These are phyloP conservation scores for Troides oblongomaculatus DNA, from an alignment of 2,888 invertebrate genomes.

Conservation along the genomic window DNA sequence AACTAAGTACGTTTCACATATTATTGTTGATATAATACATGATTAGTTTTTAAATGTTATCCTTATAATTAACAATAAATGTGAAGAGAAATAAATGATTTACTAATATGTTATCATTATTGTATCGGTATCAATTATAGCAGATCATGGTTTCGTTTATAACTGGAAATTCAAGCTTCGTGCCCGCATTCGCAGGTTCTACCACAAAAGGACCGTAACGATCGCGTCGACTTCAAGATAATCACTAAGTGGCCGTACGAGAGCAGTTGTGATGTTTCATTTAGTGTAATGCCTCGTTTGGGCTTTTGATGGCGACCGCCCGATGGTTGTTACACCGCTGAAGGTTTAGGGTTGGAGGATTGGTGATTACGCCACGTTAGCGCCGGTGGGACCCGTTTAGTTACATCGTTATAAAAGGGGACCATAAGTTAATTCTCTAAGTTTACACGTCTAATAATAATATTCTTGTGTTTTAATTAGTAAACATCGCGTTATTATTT, in stretches of 20 bases:
- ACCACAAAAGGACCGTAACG: constrained; percentile 39
- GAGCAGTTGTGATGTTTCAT: constrained; percentile 50
- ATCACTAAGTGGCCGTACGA: constrained; percentile 61
- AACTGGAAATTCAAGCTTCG: neutral
- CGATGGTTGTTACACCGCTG: constrained; percentile 46
- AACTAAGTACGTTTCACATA: too few species aligned
- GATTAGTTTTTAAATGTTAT: too few species aligned
- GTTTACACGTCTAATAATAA: neutral
- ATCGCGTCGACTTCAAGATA: constrained; percentile 73
- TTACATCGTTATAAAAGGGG: constrained; percentile 4
- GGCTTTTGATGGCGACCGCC: constrained; percentile 54
- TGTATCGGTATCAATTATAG: neutral
- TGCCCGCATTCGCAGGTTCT: constrained; percentile 3
- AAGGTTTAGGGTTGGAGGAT: constrained; percentile 49
- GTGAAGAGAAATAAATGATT: too few species aligned
- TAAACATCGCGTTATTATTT: neutral
- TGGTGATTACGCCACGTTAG: constrained; percentile 43
- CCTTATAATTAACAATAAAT: too few species aligned
- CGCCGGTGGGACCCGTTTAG: constrained; percentile 8
- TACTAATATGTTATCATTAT: neutral
- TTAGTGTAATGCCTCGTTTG: constrained; percentile 60
- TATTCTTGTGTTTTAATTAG: neutral
- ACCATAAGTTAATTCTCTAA: neutral
- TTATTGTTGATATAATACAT: too few species aligned
- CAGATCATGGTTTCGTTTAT: neutral